Percentiles rank a stretch among this genome's conserved stretches.
Conservation (phyloP, 2,113 vertebrate species). For the Paedocypris sp. region DNA sequence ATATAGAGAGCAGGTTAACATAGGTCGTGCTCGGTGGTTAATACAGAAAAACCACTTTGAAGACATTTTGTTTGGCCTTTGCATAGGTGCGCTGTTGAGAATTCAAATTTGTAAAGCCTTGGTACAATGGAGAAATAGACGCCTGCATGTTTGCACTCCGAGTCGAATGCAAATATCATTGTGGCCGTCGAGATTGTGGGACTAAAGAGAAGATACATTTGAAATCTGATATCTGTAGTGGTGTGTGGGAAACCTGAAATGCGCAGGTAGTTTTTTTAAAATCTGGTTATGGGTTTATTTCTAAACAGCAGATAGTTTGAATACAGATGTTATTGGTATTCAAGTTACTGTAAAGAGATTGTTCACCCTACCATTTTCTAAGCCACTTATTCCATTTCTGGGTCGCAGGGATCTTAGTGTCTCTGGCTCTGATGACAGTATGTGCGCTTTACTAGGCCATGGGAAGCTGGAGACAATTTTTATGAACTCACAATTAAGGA, state of each 20-base stretch:
- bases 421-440: no score
- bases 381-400: no score
- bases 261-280: not conserved
- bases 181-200: slow-evolving; percentile 1
- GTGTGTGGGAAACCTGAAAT: not conserved
- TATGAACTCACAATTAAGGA: no score
- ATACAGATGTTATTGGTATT: no score
- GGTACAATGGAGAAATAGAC: slow-evolving; percentile 38
- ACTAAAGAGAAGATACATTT: not conserved
- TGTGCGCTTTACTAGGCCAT: no score
- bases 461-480: no score
- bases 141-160: slow-evolving; percentile 37
- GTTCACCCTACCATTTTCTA: no score
- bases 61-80: slow-evolving; percentile 11
- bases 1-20: not conserved
- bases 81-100: slow-evolving; percentile 20
- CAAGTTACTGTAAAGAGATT: no score
- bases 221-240: not conserved
- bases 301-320: no score
- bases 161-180: slow-evolving; percentile 41
- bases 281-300: no score
- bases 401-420: no score
- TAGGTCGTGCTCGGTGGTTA: not conserved
- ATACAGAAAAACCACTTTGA: not conserved
- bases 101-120: slow-evolving; percentile 28